These are phyloP conservation scores for Scaptomyza tumidula DNA, from an alignment of 2,888 invertebrate species.

Conservation along the genomic window DNA sequence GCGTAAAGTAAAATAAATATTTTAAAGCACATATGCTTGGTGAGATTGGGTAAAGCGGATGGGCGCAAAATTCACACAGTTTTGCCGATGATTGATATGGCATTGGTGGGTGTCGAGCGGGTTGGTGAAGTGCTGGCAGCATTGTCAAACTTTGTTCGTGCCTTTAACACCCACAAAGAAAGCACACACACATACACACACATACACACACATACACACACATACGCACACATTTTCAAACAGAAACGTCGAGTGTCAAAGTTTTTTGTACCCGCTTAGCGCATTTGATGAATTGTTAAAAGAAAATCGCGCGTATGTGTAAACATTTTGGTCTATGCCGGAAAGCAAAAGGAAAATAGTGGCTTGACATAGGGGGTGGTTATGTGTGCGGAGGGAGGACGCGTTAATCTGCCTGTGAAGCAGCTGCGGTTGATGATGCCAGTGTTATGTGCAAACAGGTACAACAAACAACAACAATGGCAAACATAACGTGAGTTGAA, in stretches of 20 bases:
- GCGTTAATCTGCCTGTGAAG: slow-evolving; percentile 32
- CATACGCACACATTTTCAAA: slow-evolving; percentile 30
- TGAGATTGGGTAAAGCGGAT: slow-evolving; percentile 16
- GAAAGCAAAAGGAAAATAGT: slow-evolving; percentile 17
- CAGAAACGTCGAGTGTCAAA: slow-evolving; percentile 77
- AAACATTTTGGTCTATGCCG: slow-evolving; percentile 70
- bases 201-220: not conserved
- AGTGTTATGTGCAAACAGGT: slow-evolving; percentile 62
- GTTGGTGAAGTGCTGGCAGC: slow-evolving; percentile 17
- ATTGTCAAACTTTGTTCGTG: slow-evolving; percentile 58
- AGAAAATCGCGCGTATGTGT: slow-evolving; percentile 78
- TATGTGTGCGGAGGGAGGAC: not conserved
- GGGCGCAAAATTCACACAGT: slow-evolving; percentile 60
- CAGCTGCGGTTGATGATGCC: slow-evolving; percentile 65
- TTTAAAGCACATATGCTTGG: slow-evolving; percentile 61
- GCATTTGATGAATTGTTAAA: slow-evolving; percentile 80
- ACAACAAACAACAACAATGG: slow-evolving; percentile 28
- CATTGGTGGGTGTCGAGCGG: slow-evolving; percentile 29
- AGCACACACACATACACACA: not conserved
- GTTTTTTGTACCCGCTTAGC: slow-evolving; percentile 73
- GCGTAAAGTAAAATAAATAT: slow-evolving; percentile 69
- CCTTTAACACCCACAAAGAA: slow-evolving; percentile 10
- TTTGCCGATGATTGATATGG: slow-evolving; percentile 75
- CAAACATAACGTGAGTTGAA: slow-evolving; percentile 7
- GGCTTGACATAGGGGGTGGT: not conserved